These are phyloP conservation scores for Lycaon pictus DNA, from an alignment of 2,113 vertebrate species.

Conservation along the genomic window DNA sequence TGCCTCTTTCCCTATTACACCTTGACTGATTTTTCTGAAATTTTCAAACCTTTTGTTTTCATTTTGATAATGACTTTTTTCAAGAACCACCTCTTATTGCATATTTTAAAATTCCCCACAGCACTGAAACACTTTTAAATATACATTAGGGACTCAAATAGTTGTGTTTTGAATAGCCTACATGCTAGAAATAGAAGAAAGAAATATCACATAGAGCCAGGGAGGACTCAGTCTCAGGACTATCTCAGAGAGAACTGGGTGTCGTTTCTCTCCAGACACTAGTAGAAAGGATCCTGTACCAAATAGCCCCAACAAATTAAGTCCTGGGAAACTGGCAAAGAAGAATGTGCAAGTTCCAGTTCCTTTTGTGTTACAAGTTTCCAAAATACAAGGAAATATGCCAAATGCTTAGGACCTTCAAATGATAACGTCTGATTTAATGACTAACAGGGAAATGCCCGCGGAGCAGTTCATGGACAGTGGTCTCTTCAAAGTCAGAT, in stretches of 20 bases:
- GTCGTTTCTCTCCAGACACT: neutral
- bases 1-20: neutral
- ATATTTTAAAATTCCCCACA: neutral
- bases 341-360: constrained; percentile 32
- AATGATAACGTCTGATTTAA: constrained; percentile 57
- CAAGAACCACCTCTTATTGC: neutral
- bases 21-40: constrained; percentile 22
- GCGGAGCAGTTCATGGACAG: neutral
- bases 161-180: neutral
- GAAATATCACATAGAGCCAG: neutral
- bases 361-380: constrained; percentile 52
- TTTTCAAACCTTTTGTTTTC: constrained; percentile 39
- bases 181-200: neutral
- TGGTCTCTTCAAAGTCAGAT: constrained; percentile 36
- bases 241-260: neutral
- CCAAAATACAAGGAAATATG: constrained; percentile 62
- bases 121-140: neutral
- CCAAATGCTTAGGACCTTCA: constrained; percentile 62
- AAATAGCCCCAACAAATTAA: neutral
- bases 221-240: neutral
- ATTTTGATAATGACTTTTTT: constrained; percentile 39
- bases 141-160: neutral
- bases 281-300: neutral
- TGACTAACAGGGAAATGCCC: constrained; percentile 2
- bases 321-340: neutral